A percentile compares a stretch with the other conserved stretches of the same genome.
Evolutionary conservation across 1,140 invertebrate species (phyloP).

Genomic region (Panagrolaimus sp.): DNA sequence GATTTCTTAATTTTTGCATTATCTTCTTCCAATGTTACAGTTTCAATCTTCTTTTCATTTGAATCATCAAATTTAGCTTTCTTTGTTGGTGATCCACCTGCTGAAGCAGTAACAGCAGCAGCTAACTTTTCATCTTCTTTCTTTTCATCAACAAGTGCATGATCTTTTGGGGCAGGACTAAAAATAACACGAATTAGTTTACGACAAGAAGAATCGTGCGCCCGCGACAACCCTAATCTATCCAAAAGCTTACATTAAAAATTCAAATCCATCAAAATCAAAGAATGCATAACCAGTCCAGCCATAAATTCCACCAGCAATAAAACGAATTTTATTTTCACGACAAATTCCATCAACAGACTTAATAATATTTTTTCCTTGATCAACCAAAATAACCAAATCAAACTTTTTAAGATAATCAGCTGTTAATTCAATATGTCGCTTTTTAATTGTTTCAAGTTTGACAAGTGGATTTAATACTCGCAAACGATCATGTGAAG

Average conservation of each 20-base stretch:
- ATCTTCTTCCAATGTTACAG: slow-evolving; percentile 38
- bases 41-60: slow-evolving; percentile 20
- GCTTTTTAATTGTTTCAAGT: slow-evolving; percentile 68
- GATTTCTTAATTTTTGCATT: slow-evolving; percentile 32
- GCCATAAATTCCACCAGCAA: slow-evolving; percentile 82
- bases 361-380: slow-evolving; percentile 68
- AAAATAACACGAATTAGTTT: no score
- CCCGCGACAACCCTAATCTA: no score
- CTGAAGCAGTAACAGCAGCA: no score
- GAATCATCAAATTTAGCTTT: background rate
- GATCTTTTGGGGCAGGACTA: background rate
- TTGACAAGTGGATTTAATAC: slow-evolving; percentile 86
- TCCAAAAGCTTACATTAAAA: slow-evolving; percentile 78
- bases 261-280: slow-evolving; percentile 79
- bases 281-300: slow-evolving; percentile 83
- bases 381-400: slow-evolving; percentile 75
- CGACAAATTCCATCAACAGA: slow-evolving; percentile 75
- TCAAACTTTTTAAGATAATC: slow-evolving; percentile 75
- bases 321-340: slow-evolving; percentile 66
- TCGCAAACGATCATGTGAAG: slow-evolving; percentile 70
- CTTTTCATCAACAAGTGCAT: slow-evolving; percentile 27
- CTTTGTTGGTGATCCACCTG: background rate
- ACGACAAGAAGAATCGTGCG: no score
- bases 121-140: slow-evolving; percentile 34
- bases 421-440: slow-evolving; percentile 64